phyloP scores from a whole-genome alignment of 2,888 invertebrate species.

The Chirona hameri region DNA sequence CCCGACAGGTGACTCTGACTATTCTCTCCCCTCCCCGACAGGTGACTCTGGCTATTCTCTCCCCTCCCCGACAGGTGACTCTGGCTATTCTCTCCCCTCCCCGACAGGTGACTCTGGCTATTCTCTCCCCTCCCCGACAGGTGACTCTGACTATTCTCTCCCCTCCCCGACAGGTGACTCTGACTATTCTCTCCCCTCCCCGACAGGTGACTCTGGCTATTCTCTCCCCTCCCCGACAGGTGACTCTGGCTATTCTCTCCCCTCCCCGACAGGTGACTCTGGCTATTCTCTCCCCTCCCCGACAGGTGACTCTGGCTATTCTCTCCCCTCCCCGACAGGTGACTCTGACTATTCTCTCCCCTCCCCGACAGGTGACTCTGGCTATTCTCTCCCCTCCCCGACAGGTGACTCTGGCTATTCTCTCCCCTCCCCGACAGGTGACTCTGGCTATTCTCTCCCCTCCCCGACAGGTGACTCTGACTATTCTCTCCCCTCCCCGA shows the following conservation, averaged over 20 bases:
- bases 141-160: neutral
- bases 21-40: neutral
- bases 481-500: neutral
- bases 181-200: neutral
- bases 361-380: neutral
- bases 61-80: neutral
- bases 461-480: neutral
- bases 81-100: neutral
- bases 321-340: neutral
- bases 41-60: neutral
- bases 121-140: neutral
- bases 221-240: neutral
- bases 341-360: neutral
- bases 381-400: too few species aligned
- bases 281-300: neutral
- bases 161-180: neutral
- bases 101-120: neutral
- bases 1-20: neutral
- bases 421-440: neutral
- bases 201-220: neutral
- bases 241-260: neutral
- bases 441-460: neutral
- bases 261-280: neutral
- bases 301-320: neutral
- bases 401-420: neutral